Base-by-base conservation (phyloP, 2,113 vertebrate genomes). In the Vidua macroura region DNA sequence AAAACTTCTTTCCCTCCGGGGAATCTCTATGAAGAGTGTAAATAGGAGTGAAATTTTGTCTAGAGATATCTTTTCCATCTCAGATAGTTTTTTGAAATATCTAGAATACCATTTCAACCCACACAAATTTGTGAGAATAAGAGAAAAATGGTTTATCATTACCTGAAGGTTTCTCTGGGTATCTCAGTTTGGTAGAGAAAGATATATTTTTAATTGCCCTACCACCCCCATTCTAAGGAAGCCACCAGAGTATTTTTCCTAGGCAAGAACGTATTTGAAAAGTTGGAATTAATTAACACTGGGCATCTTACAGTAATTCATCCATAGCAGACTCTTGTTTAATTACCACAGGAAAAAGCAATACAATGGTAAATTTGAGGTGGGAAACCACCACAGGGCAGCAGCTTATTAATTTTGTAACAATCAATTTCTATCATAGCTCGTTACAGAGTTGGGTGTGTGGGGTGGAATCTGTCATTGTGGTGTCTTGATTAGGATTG, bases 391-490 rank as follows among this genome's bases (percentile, higher is more conserved):
- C 7, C 3, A 6, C 1, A 53, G 9, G 66, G 4, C 24, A 93
- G n/a, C 19, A 66, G 33, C 3, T 41, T 72, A n/a, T 0, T 44
- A 9, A 27, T 48, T 74, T 66, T 69, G n/a, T 35, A 28, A 35
- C 21, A 35, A 39, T 11, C 1, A 48, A 53, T 90, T 81, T 62
- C 30, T 27, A 49, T 19, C 10, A 22, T 27, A 20, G 6, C 4
- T 81, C 53, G 16, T 23, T 48, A 37, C 5, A 49, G 4, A 39
- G 24, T 1, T 18, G 6, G 7, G 21, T 11, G 6, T 6, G 17
- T 0, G 7, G 17, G 4, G 2, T 2, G 2, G 15, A n/a, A 46
- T 52, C 51, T 62, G 23, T 39, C 49, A 33, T 6, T 2, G 1
- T 19, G 3, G 15, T 66, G 11, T 24, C 46, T 48, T 48, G 13